Evolutionary conservation across 2,113 vertebrate species (phyloP).

Genomic region (Triplophysa dalaica): DNA sequence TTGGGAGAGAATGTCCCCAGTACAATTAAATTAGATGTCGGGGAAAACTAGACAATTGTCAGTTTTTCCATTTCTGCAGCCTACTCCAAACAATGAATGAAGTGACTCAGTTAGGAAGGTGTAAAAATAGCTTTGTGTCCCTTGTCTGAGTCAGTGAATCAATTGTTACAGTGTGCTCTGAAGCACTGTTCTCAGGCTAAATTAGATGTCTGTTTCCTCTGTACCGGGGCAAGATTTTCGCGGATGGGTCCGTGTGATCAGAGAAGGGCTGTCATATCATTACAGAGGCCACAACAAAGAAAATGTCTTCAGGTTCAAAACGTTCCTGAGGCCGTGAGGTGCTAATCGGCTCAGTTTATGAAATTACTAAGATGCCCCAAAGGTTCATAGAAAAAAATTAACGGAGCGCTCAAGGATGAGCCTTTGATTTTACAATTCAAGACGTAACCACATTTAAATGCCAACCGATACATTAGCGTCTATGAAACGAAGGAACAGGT

Average conservation of each 20-base stretch:
- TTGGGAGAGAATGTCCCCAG: neutral
- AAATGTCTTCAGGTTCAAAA: conserved; percentile 5
- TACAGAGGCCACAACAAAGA: conserved; percentile 35
- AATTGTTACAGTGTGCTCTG: conserved; percentile 37
- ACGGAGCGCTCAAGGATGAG: neutral
- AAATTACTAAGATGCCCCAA: neutral
- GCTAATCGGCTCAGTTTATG: conserved; percentile 47
- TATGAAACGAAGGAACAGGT: neutral
- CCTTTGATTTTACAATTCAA: conserved; percentile 19
- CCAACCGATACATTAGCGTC: conserved; percentile 1
- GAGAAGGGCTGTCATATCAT: conserved; percentile 29
- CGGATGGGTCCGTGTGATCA: conserved; percentile 7
- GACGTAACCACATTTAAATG: neutral
- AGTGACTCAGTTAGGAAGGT: conserved; percentile 6
- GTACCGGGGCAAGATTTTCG: neutral
- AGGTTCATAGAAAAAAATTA: conserved; percentile 6
- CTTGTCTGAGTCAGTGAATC: conserved; percentile 32
- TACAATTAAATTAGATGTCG: neutral
- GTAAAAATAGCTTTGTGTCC: conserved; percentile 27
- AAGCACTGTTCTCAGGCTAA: conserved; percentile 38
- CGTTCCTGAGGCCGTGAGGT: neutral
- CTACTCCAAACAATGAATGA: conserved; percentile 9
- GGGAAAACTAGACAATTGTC: conserved; percentile 1
- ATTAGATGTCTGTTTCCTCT: conserved; percentile 43
- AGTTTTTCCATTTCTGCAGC: neutral